Percentiles rank a stretch among this genome's conserved stretches.
These are phyloP conservation scores for Synanthedon vespiformis DNA, from an alignment of 2,888 invertebrate genomes.

Conservation along the genomic window DNA sequence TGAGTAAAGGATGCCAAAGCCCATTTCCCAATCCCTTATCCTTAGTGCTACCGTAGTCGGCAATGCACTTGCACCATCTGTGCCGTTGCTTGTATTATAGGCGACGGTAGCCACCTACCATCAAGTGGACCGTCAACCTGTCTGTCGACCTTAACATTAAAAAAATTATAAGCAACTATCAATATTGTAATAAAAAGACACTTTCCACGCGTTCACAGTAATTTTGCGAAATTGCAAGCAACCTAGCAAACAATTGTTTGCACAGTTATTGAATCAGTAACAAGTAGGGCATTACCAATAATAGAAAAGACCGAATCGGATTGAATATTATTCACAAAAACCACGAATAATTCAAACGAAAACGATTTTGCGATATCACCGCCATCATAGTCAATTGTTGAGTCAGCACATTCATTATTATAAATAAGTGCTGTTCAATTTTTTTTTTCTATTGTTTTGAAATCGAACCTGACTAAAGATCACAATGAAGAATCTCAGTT, in stretches of 20 bases:
- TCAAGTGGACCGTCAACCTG: no score
- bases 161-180: no score
- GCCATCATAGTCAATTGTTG: not conserved
- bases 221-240: not conserved
- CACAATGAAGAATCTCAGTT: not conserved
- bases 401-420: not conserved
- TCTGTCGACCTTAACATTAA: no score
- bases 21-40: no score
- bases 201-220: no score
- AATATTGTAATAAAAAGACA: no score
- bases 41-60: no score
- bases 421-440: not conserved
- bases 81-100: no score
- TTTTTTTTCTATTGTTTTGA: not conserved
- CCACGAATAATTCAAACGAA: conserved; percentile 7
- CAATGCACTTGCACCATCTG: no score
- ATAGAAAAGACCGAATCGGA: not conserved
- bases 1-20: no score
- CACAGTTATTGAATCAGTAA: not conserved
- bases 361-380: conserved; percentile 5
- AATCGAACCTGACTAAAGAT: not conserved
- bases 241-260: not conserved
- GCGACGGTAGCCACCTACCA: no score
- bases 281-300: not conserved
- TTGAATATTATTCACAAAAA: conserved; percentile 6